These are phyloP conservation scores for Leucoraja ocellata DNA, from an alignment of 2,797 vertebrate species.

Conservation along the genomic window DNA sequence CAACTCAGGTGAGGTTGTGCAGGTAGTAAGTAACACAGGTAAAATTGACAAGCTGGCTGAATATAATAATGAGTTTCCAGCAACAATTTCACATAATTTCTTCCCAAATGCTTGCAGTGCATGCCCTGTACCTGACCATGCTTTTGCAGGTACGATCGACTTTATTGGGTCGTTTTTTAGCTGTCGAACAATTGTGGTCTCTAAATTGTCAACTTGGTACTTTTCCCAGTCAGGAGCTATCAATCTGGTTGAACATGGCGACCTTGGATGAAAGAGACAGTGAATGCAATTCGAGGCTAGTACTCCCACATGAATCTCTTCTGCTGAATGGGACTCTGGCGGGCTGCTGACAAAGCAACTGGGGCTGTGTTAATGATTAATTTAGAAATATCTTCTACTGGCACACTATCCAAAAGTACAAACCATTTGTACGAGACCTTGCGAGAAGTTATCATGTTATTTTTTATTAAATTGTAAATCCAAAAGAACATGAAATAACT, in stretches of 20 bases:
- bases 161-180: neutral
- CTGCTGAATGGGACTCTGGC: neutral
- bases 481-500: slow-evolving; percentile 33
- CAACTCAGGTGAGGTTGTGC: too few species aligned
- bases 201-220: neutral
- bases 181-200: neutral
- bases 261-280: neutral
- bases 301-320: neutral
- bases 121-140: neutral
- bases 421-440: slow-evolving; percentile 5
- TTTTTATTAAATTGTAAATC: slow-evolving; percentile 31
- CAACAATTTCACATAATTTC: neutral
- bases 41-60: neutral
- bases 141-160: neutral
- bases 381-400: neutral
- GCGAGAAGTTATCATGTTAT: slow-evolving; percentile 31
- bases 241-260: neutral
- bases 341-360: too few species aligned
- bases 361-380: neutral
- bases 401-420: neutral
- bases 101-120: neutral
- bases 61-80: neutral
- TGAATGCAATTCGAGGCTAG: neutral
- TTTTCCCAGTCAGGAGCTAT: neutral
- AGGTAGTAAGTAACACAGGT: neutral